Evolutionary conservation across 1,140 invertebrate genomes (phyloP), one percentile per base, ranked within the genome.

Genomic region (Conus ventricosus): DNA sequence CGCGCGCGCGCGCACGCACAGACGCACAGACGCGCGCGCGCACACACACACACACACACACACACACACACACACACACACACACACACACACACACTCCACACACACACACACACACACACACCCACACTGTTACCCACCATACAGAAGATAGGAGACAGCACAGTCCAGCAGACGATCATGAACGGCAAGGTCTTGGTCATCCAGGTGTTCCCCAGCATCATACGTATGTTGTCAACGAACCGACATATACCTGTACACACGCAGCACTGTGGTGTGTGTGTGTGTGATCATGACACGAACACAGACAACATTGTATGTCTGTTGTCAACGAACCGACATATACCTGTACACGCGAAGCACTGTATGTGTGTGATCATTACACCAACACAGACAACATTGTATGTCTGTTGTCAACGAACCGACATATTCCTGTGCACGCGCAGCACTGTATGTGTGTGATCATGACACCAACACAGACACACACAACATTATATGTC

Each of bases 201-300:
- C 39, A 89, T 84, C 80, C 81, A 87, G 5, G 27, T 17, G 13
- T 84, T 39, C 5, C 96, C 96, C 93, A 97, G 96, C 97, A 97
- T 97, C 91, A 97, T 96, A 87, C 96, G 95, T 23, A 97, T 95
- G 90, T 96, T 97, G 86, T 96, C 96, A 83, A 95, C 96, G 89
- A 97, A 96, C 89, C 96, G 96, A 23, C 96, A 92, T 17, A 96
- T 95, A 27, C 97, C 94, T 95, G 88, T 25, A 92, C 91, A 85
- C 89, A 86, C 15, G 81, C 87, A 53, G 27, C 67, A 63, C 76
- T 15, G 39, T 39, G 39, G 39, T 39, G 39, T 39, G 39, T 39
- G 39, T 39, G 39, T 39, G 39, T 39, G 39, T 39, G 39, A 39
- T 39, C 39, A 39, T 39, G 39, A 39, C 0, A 39, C 39, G 0